Evolutionary conservation across 2,113 vertebrate genomes (phyloP), one percentile per base, ranked within the genome.

Genomic region (Micromys minutus): DNA sequence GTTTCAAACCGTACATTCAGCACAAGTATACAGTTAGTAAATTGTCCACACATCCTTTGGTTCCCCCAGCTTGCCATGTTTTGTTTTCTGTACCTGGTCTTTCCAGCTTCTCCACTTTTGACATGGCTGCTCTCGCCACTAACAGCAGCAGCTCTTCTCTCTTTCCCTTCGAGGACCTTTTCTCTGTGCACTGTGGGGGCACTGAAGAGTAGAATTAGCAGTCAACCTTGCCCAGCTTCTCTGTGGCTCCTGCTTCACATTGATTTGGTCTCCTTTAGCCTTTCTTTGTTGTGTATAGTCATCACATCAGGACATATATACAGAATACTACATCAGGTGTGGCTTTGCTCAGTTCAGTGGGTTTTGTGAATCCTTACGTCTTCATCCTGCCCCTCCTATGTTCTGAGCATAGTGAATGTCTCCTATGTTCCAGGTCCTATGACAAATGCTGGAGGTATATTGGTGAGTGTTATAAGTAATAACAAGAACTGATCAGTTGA

Each of bases 401-500:
- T 67, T 31, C 65, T 67, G 5, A 67, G 65, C 65, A 34, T 67
- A 34, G 47, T 24, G 34, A 79, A 10, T 52, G 85, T 39, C 61
- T 79, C 24, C 19, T 36, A 16, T 63, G 55, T 72, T 34, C 50
- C n/a, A 92, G 10, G 19, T 2, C 22, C 77, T 50, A 3, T 90
- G 22, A n/a, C 86, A 11, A 4, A 10, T 86, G 1, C 36, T 65
- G 4, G 76, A 52, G 61, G 72, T 74, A 39, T 7, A 76, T 63
- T 55, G 26, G 15, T 88, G 65, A 86, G 87, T 94, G 22, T 85
- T 47, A 94, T 4, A 90, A 80, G 94, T 65, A 94, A 83, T 81
- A 55, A 88, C 13, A 94, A 89, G 79, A 63, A 50, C 24, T 59
- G 11, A 63, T 95, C 92, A 31, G 21, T 11, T 89, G 31, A 3